These are phyloP conservation scores for Morelia viridis DNA, from an alignment of 2,797 vertebrate genomes.

Conservation along the genomic window DNA sequence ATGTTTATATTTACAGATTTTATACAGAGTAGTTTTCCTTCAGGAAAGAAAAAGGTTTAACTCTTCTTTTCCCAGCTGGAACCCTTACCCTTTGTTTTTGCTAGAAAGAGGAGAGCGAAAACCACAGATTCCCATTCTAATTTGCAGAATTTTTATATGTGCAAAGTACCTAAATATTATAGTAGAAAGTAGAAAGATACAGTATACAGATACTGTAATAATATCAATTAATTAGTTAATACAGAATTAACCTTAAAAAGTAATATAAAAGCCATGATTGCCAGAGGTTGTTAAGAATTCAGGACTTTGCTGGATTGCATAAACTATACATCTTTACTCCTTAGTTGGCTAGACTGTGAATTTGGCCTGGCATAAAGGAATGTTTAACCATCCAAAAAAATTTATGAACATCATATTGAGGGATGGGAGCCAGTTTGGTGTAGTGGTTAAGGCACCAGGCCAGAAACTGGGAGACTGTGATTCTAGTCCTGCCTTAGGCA, in stretches of 20 bases:
- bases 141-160: neutral
- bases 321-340: neutral
- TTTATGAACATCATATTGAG: slow-evolving; percentile 37
- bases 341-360: slow-evolving; percentile 48
- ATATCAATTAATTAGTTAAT: neutral
- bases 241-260: neutral
- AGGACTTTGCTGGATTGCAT: neutral
- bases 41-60: neutral
- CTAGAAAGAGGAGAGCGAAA: neutral
- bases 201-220: neutral
- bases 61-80: neutral
- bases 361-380: slow-evolving; percentile 48
- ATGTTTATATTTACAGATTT: neutral
- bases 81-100: neutral
- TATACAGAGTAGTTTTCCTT: neutral
- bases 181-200: neutral
- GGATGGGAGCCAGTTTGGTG: slow-evolving; percentile 28
- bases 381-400: slow-evolving; percentile 48
- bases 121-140: neutral
- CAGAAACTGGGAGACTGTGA: neutral
- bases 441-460: neutral
- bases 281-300: neutral
- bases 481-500: neutral
- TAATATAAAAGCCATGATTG: neutral
- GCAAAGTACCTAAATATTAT: neutral